These are phyloP conservation scores for Hylia prasina DNA, from an alignment of 2,113 vertebrate species.

Conservation along the genomic window DNA sequence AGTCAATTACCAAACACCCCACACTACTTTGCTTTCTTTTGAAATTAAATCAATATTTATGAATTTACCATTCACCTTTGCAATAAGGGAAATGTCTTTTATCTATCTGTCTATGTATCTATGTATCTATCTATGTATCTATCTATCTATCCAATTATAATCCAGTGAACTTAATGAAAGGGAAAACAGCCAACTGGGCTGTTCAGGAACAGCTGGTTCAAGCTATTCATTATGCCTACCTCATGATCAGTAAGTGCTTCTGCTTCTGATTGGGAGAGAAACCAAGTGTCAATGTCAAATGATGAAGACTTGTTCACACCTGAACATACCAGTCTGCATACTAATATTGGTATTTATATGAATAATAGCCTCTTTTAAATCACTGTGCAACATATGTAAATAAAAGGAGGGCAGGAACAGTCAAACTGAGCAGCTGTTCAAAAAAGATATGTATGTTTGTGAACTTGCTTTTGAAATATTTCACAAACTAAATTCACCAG, in stretches of 20 bases:
- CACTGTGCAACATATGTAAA: constrained; percentile 14
- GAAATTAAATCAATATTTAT: background rate
- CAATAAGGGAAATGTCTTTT: background rate
- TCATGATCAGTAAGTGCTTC: background rate
- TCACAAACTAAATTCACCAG: background rate
- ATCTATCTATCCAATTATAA: background rate
- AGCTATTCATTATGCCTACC: constrained; percentile 16
- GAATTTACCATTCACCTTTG: background rate
- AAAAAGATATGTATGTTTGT: background rate
- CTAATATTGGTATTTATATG: constrained; percentile 17
- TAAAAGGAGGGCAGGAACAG: constrained; percentile 13
- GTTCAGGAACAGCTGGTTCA: constrained; percentile 12
- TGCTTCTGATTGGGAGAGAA: background rate
- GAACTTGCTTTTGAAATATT: background rate
- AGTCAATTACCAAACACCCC: background rate
- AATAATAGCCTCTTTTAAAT: background rate
- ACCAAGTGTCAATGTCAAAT: constrained; percentile 12
- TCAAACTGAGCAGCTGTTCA: constrained; percentile 19
- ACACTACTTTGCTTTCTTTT: background rate
- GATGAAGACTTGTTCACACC: constrained; percentile 33
- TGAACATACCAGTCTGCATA: constrained; percentile 21
- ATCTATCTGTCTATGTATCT: background rate
- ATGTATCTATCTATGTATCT: background rate
- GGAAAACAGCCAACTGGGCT: background rate
- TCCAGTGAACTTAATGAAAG: background rate